Conservation (phyloP, 2,888 invertebrate species). For the Dasysyrphus albostriatus region DNA sequence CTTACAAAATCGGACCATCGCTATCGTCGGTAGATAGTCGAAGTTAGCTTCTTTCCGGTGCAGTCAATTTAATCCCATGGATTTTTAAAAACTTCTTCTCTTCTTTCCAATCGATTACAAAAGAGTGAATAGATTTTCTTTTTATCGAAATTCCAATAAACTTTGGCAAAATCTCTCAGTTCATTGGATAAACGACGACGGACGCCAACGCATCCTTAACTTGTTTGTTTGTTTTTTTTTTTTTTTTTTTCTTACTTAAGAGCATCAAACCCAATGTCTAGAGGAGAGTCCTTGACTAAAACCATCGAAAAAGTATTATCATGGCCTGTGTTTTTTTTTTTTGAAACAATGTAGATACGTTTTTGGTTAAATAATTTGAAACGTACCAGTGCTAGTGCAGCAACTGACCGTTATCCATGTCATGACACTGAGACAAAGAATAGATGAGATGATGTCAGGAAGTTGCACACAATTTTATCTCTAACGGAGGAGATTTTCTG, state of each 20-base stretch:
- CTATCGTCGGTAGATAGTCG: not conserved
- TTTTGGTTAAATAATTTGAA: conserved; percentile 10
- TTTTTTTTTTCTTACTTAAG: not conserved
- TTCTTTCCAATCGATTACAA: not conserved
- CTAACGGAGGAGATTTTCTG: not conserved
- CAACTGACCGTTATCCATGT: conserved; percentile 16
- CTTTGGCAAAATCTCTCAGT: conserved; percentile 40
- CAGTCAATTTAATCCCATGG: conserved; percentile 19
- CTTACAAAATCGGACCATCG: not conserved
- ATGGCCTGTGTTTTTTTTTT: not conserved
- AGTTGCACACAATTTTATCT: conserved; percentile 8
- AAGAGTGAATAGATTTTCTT: conserved; percentile 24
- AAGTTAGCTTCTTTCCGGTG: conserved; percentile 15
- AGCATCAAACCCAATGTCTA: not conserved
- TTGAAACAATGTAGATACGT: not conserved
- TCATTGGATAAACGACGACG: conserved; percentile 25
- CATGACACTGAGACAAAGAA: conserved; percentile 17
- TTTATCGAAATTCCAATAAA: conserved; percentile 33
- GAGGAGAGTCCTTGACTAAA: not conserved
- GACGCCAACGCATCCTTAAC: conserved; percentile 18
- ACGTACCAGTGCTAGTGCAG: not conserved
- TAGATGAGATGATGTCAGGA: conserved; percentile 15
- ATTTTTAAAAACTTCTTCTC: conserved; percentile 8
- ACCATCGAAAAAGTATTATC: conserved; percentile 8
- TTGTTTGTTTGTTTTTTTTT: not conserved